Percentiles rank a stretch among this genome's conserved stretches.
Evolutionary conservation across 2,113 vertebrate species (phyloP).

Genomic region (Rhineura floridana): DNA sequence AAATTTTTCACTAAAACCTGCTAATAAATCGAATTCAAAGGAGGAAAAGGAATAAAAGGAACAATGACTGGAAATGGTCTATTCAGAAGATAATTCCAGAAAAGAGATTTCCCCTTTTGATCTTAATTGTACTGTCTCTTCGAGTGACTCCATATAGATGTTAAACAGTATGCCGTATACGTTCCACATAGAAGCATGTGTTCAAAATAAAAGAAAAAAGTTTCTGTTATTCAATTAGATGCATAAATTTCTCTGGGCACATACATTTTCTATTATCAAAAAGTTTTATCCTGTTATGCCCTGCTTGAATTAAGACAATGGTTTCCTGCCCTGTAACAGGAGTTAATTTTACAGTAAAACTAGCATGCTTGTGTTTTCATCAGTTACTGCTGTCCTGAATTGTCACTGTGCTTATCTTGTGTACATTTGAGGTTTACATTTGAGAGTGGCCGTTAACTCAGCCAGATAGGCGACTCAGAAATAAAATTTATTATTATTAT

Average conservation of each 20-base stretch:
- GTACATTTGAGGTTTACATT: background rate
- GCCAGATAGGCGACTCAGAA: too few relatives aligned
- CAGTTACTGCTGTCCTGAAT: background rate
- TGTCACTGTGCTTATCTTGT: background rate
- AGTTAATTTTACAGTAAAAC: background rate
- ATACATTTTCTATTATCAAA: background rate
- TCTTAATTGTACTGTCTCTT: background rate
- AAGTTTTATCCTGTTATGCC: background rate
- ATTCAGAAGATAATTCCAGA: background rate
- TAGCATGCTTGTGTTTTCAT: background rate
- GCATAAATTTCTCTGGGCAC: background rate
- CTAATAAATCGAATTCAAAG: background rate
- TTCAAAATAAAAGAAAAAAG: background rate
- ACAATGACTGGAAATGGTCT: background rate
- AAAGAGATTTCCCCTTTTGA: background rate
- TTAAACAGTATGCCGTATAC: background rate
- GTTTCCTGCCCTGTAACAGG: background rate
- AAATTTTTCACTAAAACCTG: background rate
- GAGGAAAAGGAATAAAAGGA: background rate
- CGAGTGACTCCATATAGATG: background rate
- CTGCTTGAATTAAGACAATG: background rate
- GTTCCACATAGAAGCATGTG: background rate
- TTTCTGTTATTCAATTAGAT: background rate
- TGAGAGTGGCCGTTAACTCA: too few relatives aligned
- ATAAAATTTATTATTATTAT: too few relatives aligned